These are phyloP conservation scores for Drosophila lowei DNA, from an alignment of 1,140 invertebrate genomes.

Conservation along the genomic window DNA sequence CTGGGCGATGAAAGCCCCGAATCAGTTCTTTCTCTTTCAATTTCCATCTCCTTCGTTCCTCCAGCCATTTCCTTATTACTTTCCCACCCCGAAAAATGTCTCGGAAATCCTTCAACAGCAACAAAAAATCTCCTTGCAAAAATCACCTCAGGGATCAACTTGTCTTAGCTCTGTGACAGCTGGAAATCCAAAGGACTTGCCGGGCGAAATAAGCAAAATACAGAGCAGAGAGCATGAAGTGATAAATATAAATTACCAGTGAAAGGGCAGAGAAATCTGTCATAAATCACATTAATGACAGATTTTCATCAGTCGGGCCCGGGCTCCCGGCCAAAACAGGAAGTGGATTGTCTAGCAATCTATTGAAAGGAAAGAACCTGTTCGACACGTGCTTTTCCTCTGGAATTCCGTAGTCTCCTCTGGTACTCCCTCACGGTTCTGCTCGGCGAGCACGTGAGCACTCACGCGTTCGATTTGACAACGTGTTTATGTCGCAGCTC, in stretches of 20 bases:
- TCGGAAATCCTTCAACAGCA: background rate
- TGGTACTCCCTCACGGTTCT: slow-evolving; percentile 2
- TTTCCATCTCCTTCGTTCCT: too few relatives aligned
- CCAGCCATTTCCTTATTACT: too few relatives aligned
- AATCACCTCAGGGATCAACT: slow-evolving; percentile 30
- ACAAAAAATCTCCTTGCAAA: slow-evolving; percentile 1
- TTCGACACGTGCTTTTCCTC: slow-evolving; percentile 30
- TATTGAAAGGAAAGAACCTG: slow-evolving; percentile 31
- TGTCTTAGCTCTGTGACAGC: slow-evolving; percentile 30
- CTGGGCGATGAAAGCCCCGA: too few relatives aligned
- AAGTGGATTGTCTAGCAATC: slow-evolving; percentile 44
- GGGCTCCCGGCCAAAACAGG: slow-evolving; percentile 17
- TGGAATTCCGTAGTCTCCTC: slow-evolving; percentile 17
- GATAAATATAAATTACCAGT: slow-evolving; percentile 63
- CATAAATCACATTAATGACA: slow-evolving; percentile 65
- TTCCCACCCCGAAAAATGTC: too few relatives aligned
- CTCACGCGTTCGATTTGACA: slow-evolving; percentile 76
- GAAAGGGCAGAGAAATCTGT: slow-evolving; percentile 40
- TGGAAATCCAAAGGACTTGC: slow-evolving; percentile 22
- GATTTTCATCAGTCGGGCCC: slow-evolving; percentile 46
- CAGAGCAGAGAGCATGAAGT: slow-evolving; percentile 16
- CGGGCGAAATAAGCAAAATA: slow-evolving; percentile 23
- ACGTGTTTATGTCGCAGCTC: slow-evolving; percentile 75
- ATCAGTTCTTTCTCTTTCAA: too few relatives aligned
- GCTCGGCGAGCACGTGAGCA: slow-evolving; percentile 57